phyloP scores from a whole-genome alignment of 2,797 vertebrate species.

The Limosa lapponica region DNA sequence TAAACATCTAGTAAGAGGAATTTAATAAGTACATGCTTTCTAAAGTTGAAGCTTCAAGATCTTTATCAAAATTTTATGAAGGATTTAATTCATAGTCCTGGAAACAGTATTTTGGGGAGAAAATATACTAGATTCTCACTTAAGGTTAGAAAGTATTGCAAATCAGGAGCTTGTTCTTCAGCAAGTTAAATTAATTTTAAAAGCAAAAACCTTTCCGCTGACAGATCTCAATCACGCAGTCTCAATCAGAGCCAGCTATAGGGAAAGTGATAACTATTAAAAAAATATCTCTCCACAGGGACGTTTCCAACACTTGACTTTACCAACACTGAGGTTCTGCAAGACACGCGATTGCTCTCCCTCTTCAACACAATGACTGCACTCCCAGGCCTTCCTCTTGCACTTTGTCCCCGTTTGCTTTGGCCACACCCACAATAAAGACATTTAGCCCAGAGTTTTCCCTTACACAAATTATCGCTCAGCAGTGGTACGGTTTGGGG shows the following conservation, averaged over 20 bases:
- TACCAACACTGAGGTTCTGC: background rate
- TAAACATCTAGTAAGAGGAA: background rate
- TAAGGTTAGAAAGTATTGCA: background rate
- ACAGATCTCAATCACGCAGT: background rate
- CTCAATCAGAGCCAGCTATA: background rate
- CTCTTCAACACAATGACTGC: accelerated
- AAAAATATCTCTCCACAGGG: background rate
- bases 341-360: accelerated
- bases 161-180: background rate
- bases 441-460: background rate
- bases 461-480: background rate
- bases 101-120: background rate
- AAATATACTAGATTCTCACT: background rate
- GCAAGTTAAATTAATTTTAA: background rate
- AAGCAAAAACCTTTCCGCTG: background rate
- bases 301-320: background rate
- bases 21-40: background rate
- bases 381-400: background rate
- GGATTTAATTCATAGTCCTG: background rate
- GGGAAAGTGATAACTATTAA: background rate
- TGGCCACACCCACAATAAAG: background rate
- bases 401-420: background rate
- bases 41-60: slow-evolving; percentile 9
- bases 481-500: background rate
- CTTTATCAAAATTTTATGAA: slow-evolving; percentile 1